These are phyloP conservation scores for Centropus bengalensis DNA, from an alignment of 2,113 vertebrate species.

Conservation along the genomic window DNA sequence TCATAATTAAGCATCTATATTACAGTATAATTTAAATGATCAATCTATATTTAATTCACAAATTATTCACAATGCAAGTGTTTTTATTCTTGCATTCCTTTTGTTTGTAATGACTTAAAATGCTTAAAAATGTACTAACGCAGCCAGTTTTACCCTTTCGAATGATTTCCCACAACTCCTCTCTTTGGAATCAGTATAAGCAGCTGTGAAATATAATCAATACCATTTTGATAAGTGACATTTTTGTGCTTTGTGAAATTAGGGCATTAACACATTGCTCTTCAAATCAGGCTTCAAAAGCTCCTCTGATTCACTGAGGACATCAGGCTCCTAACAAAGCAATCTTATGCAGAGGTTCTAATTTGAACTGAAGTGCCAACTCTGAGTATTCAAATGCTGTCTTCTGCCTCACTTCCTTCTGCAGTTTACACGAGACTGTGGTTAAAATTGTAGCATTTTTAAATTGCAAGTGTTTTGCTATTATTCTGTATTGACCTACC, in stretches of 20 bases:
- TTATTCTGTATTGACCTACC: not conserved
- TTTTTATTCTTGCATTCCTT: constrained; percentile 5
- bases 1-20: not conserved
- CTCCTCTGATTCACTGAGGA: constrained; percentile 29
- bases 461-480: not conserved
- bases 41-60: constrained; percentile 6
- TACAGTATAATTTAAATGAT: constrained; percentile 13
- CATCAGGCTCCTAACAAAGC: not conserved
- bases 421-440: not conserved
- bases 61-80: not conserved
- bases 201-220: constrained; percentile 60
- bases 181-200: constrained; percentile 51
- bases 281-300: constrained; percentile 45
- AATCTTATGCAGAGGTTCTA: not conserved
- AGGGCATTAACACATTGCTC: constrained; percentile 28
- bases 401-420: not conserved
- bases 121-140: constrained; percentile 41
- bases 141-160: constrained; percentile 23
- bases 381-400: not conserved
- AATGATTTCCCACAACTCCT: constrained; percentile 47
- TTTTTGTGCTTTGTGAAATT: constrained; percentile 29
- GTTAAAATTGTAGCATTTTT: not conserved
- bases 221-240: constrained; percentile 47
- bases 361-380: not conserved
- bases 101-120: constrained; percentile 43